Conservation (phyloP, 1,140 invertebrate species). For the Phenacoccus solenopsis region DNA sequence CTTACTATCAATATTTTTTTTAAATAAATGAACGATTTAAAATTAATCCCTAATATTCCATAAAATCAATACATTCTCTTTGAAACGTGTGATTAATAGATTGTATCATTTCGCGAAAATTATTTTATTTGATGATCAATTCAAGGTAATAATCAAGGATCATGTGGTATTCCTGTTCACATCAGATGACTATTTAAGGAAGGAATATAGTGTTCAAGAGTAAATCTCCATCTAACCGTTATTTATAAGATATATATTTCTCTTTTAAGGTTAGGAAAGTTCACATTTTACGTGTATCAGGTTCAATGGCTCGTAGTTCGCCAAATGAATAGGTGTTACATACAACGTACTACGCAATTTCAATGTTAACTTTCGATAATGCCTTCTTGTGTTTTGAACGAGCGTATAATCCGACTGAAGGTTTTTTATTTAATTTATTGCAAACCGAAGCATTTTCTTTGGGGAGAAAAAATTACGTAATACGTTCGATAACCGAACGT, state of each 20-base stretch:
- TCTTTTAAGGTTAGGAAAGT: no score
- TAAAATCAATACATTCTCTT: no score
- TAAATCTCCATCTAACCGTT: not conserved
- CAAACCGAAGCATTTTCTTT: no score
- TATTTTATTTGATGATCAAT: not conserved
- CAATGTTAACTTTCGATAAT: slow-evolving; percentile 2
- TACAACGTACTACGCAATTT: not conserved
- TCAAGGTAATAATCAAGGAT: slow-evolving; percentile 30
- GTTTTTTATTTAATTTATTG: no score
- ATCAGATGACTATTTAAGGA: not conserved
- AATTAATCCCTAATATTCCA: not conserved
- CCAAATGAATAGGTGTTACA: not conserved
- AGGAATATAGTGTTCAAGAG: not conserved
- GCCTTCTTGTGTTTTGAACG: not conserved
- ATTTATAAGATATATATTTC: not conserved
- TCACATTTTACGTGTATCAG: not conserved
- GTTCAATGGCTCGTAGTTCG: not conserved
- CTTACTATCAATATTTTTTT: not conserved
- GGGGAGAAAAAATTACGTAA: no score
- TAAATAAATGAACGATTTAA: not conserved
- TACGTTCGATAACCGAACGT: not conserved
- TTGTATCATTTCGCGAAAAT: not conserved
- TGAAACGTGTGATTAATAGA: not conserved
- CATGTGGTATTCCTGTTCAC: slow-evolving; percentile 27
- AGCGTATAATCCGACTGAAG: not conserved